phyloP scores from a whole-genome alignment of 2,113 vertebrate genomes.

The Pseudonaja textilis region DNA sequence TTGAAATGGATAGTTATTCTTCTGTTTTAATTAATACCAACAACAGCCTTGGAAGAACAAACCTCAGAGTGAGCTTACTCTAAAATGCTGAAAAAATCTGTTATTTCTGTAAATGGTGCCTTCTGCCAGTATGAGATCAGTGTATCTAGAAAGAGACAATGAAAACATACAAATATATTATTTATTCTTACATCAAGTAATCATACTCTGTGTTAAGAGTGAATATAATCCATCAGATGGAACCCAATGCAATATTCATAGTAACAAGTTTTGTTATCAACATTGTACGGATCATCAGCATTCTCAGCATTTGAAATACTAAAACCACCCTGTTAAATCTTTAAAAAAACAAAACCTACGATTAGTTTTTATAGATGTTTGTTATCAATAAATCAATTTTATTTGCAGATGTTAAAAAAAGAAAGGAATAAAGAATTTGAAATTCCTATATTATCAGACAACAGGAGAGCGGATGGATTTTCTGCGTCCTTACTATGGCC shows the following conservation, averaged over 20 bases:
- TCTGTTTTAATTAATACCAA: neutral
- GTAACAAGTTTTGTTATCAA: neutral
- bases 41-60: constrained; percentile 13
- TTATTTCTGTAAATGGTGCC: constrained; percentile 91
- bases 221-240: neutral
- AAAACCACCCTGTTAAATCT: neutral
- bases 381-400: neutral
- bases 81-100: constrained; percentile 97
- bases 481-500: neutral
- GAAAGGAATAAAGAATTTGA: neutral
- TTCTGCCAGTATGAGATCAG: constrained; percentile 95
- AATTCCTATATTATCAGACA: neutral
- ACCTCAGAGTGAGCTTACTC: constrained; percentile 80
- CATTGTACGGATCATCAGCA: neutral
- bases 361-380: neutral
- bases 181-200: neutral
- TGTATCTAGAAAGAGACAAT: constrained; percentile 79
- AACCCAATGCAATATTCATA: neutral
- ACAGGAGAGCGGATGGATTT: neutral
- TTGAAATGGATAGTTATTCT: neutral
- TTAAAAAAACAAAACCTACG: neutral
- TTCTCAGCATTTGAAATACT: neutral
- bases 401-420: neutral
- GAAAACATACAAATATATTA: neutral
- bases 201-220: neutral